Base-by-base conservation (phyloP, 2,888 invertebrate species). In the Shargacucullia verbasci region DNA sequence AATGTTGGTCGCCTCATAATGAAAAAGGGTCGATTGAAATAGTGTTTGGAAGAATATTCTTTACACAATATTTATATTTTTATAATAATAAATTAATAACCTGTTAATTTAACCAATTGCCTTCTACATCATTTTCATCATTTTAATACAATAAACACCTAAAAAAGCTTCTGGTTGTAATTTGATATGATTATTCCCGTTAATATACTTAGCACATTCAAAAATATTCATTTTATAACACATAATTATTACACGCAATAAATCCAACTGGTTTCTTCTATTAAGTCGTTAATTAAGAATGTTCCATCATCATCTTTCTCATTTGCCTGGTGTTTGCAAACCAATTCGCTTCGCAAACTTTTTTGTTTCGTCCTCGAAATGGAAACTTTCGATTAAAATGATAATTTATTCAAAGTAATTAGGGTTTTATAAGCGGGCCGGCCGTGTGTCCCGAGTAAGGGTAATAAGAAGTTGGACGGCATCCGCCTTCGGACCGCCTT, bases 401-500 rank as follows among this genome's bases (percentile, higher is more conserved):
- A 78, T 80, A 83, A 82, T 83, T 73, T 80, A 81, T 81, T 77
- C 80, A 65, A 74, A 80, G 73, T 81, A 80, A 80, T 82, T 81
- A 80, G 80, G 69, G 70, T 79, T 78, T 78, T 78, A 73, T 75
- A 78, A 70, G 67, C 69, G 58, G 44, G 9, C 53, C 33, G 72
- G 34, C 81, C 48, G 79, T 85, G 69, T 84, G 80, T 82, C 73
- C 39, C 73, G 44, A 20, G 57, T 46, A 57, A 67, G 80, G 79
- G 86, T 82, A 89, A 89, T 89, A 89, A 88, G 88, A 88, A 86
- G 82, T 83, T 81, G 79, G 77, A 79, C 82, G 83, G 79, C 83
- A 81, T 81, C 80, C 81, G 81, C 76, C 72, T 81, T 81, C 79
- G 78, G 82, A 83, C 82, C 72, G 78, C 79, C 82, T 83, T 86